These are phyloP conservation scores for Chironomus tepperi DNA, from an alignment of 1,140 invertebrate genomes.

Conservation along the genomic window DNA sequence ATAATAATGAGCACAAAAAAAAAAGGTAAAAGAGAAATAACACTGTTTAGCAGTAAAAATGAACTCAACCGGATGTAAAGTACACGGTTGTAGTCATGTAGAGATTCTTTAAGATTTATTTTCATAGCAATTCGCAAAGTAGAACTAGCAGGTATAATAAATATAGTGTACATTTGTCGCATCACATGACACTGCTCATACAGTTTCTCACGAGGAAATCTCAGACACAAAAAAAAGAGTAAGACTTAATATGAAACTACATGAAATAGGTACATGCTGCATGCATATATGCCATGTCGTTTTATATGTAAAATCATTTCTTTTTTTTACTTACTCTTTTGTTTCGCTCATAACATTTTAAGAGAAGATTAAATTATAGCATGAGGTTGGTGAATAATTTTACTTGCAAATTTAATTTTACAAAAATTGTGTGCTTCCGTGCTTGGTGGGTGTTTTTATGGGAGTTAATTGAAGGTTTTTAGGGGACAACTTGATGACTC, in stretches of 20 bases:
- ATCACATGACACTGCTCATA: neutral
- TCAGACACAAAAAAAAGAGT: neutral
- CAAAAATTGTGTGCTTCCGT: no score
- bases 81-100: neutral
- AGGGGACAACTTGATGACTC: no score
- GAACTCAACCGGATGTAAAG: constrained; percentile 11
- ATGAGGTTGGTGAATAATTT: neutral
- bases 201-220: neutral
- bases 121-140: neutral
- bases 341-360: neutral
- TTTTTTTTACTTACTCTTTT: neutral
- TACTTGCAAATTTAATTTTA: neutral
- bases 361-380: constrained; percentile 9
- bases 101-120: constrained; percentile 16
- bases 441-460: neutral
- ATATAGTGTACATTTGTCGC: neutral
- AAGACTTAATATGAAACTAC: neutral
- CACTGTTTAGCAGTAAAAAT: neutral
- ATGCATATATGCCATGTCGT: neutral
- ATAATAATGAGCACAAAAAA: neutral
- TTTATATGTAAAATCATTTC: neutral
- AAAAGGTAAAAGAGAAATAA: no score
- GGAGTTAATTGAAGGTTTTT: neutral
- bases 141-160: neutral
- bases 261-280: constrained; percentile 11